These are phyloP conservation scores for Argentina silus DNA, from an alignment of 2,797 vertebrate genomes.

Conservation along the genomic window DNA sequence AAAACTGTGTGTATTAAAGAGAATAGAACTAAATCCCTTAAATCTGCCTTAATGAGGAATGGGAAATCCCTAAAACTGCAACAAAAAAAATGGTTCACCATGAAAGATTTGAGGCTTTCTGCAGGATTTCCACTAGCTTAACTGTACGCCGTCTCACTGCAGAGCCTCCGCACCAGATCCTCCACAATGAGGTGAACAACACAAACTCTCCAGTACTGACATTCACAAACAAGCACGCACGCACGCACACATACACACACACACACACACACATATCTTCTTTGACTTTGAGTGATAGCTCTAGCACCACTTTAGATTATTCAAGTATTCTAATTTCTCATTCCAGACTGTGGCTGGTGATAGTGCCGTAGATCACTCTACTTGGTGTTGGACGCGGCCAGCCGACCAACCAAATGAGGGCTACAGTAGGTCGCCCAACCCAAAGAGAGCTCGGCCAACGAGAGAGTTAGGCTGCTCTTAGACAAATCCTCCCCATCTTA, in stretches of 20 bases:
- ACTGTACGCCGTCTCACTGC: constrained; percentile 76
- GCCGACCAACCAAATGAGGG: too few species aligned
- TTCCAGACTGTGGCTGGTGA: constrained; percentile 60
- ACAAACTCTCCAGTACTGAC: constrained; percentile 12
- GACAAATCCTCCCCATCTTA: too few species aligned
- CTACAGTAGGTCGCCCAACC: too few species aligned
- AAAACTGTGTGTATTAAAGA: constrained; percentile 73
- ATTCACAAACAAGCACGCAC: neutral
- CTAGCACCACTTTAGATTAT: constrained; percentile 64
- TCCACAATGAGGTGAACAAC: constrained; percentile 61
- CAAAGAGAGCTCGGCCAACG: too few species aligned
- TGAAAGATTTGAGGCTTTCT: constrained; percentile 79
- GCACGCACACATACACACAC: neutral
- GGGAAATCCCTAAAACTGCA: constrained; percentile 76
- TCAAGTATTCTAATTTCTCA: constrained; percentile 71
- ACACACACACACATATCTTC: constrained; percentile 39
- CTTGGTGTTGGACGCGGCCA: too few species aligned
- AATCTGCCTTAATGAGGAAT: constrained; percentile 79
- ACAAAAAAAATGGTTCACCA: constrained; percentile 73
- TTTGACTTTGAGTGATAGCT: constrained; percentile 74
- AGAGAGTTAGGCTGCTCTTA: too few species aligned
- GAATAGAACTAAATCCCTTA: constrained; percentile 77
- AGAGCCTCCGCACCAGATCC: constrained; percentile 65
- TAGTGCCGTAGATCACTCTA: neutral
- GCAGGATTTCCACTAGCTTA: constrained; percentile 77